Evolutionary conservation across 2,113 vertebrate species (phyloP), one percentile per base, ranked within the genome.

Genomic region (Balaenoptera acutorostrata): DNA sequence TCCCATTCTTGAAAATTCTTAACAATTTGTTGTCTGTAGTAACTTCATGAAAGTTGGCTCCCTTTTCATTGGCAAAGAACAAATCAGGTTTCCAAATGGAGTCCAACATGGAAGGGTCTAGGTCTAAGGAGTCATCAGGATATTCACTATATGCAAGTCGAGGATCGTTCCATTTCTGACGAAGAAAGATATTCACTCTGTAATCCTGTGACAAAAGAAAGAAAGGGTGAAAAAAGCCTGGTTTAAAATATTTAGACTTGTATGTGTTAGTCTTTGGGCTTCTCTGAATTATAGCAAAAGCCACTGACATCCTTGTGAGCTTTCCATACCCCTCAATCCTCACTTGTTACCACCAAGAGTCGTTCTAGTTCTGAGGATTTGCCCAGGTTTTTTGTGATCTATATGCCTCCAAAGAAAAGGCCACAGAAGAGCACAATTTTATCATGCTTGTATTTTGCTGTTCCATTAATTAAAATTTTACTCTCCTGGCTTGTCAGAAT

Each of bases 31-130:
- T 99, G 96, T 99, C 99, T 55, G 99, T 99, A 21, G 99, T 99
- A 87, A 99, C 99, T 98, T 99, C 99, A 2, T 99, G 99, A 97
- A 99, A 99, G 96, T 99, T 99, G 52, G 99, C 99, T 66, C 99
- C 99, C 97, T 99, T 99, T 98, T 99, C 99, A 71, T 99, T 99
- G 96, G 99, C 99, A 97, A 99, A 99, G 97, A 99, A 99, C 93
- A 99, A 98, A 96, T 99, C 99, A 15, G 99, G 99, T 98, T 99
- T 99, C 99, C 99, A 99, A 88, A 99, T 99, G 88, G 99, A 99
- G 98, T 99, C 99, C 97, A 99, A 88, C 99, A 99, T 99, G 55
- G 99, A 99, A 9, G 99, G 99, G 98, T 99, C 99, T 93, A 99
- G 98, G 97, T 99, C 99, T 97, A 99, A 98, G n/a, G 99, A 99